Evolutionary conservation across 2,797 vertebrate genomes (phyloP), one percentile per base, ranked within the genome.

Genomic region (Amazonetta brasiliensis): DNA sequence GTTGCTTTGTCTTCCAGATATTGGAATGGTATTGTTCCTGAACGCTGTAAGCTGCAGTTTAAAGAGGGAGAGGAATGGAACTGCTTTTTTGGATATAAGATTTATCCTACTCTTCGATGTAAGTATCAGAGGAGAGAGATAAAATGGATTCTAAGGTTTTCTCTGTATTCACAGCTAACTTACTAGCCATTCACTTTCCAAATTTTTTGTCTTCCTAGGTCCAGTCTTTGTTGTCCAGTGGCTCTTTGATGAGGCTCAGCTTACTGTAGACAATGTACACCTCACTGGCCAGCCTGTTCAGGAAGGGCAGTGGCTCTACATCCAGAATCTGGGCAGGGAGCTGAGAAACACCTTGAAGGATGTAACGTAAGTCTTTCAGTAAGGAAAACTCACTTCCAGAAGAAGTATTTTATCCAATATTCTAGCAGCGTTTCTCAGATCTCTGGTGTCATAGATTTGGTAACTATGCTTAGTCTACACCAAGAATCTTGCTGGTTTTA

Each of bases 141-240:
- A 48, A 86, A 92, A 67, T 30, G 8, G 28, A 44, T 67, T 50
- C 56, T 48, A 35, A 37, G 13, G 11, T 69, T 73, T 79, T 68
- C 28, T 80, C 58, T 74, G 26, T 68, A 30, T 59, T 78, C 5
- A 0, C 33, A 50, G 18, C 23, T 94, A 55, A 52, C 58, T 43
- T 43, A 43, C 48, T 52, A 80, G 18, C 25, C 39, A 71, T 43
- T 31, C 12, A 26, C 58, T 84, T 80, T 68, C 56, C 37, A 35
- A 76, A 23, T 56, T 18, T 72, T 89, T 78, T 52, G 26, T 50
- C 72, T 85, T 74, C 59, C 26, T 87, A 99, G 99, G 98, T 94
- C 99, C 99, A 0, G 99, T 99, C 96, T 99, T 99, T 69, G 98
- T 99, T 95, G 99, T 99, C 6, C 99, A 99, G 95, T 99, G 99